Percentiles rank a stretch among this genome's conserved stretches.
Conservation (phyloP, 2,797 vertebrate species). For the Chromis chromis region DNA sequence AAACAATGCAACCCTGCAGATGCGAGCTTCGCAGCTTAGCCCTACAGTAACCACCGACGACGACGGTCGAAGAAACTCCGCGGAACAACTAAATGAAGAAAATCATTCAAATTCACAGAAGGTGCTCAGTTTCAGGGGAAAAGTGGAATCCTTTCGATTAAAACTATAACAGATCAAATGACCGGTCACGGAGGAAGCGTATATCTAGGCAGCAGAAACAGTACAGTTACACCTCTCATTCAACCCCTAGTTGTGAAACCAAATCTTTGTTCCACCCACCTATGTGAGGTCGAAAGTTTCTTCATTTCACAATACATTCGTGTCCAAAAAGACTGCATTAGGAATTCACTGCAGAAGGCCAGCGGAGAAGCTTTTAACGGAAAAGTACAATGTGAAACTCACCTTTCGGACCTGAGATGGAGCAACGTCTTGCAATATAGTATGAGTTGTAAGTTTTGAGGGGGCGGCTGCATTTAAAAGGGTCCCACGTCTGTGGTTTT, state of each 20-base stretch:
- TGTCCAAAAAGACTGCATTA: slow-evolving; percentile 28
- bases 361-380: slow-evolving; percentile 26
- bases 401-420: slow-evolving; percentile 49
- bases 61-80: neutral
- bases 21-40: slow-evolving; percentile 38
- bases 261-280: slow-evolving; percentile 53
- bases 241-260: slow-evolving; percentile 47
- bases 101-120: slow-evolving; percentile 11
- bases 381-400: slow-evolving; percentile 47
- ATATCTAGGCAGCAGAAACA: neutral
- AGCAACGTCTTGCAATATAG: slow-evolving; percentile 27
- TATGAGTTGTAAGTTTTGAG: slow-evolving; percentile 33
- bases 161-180: neutral
- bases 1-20: slow-evolving; percentile 55
- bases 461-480: slow-evolving; percentile 44
- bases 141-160: slow-evolving; percentile 4
- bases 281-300: slow-evolving; percentile 60
- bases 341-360: slow-evolving; percentile 9
- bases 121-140: slow-evolving; percentile 4
- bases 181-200: slow-evolving; percentile 5
- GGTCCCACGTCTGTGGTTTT: slow-evolving; percentile 46
- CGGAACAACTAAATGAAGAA: neutral
- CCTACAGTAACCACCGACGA: slow-evolving; percentile 19
- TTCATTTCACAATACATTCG: slow-evolving; percentile 40
- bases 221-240: slow-evolving; percentile 28